Conservation (phyloP, 2,113 vertebrate genomes). For the Carassius gibelio region DNA sequence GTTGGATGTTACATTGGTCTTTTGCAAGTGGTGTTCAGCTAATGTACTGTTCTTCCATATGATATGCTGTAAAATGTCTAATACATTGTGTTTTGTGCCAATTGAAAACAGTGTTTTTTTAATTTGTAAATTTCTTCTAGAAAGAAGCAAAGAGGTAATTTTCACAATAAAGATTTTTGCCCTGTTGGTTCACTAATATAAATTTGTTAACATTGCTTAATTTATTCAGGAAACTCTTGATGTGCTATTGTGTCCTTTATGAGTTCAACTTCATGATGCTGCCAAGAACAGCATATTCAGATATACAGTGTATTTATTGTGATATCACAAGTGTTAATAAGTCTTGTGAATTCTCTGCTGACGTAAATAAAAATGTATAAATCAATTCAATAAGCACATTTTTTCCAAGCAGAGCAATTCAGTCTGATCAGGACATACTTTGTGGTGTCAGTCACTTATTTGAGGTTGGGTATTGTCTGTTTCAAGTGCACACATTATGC, state of each 20-base stretch:
- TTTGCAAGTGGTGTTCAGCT: background rate
- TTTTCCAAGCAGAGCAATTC: too few species aligned
- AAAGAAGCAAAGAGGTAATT: background rate
- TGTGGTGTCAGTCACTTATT: slow-evolving; percentile 11
- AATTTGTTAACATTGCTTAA: background rate
- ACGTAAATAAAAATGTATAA: too few species aligned
- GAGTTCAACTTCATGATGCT: background rate
- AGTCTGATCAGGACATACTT: too few species aligned
- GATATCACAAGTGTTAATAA: slow-evolving; percentile 31
- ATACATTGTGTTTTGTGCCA: background rate
- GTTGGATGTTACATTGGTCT: too few species aligned
- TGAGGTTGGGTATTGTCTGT: slow-evolving; percentile 40
- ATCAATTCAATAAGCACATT: too few species aligned
- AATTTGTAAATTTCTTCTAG: background rate
- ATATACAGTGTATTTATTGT: slow-evolving; percentile 30
- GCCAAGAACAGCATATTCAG: slow-evolving; percentile 1
- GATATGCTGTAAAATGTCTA: background rate
- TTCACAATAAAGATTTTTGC: background rate
- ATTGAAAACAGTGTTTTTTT: background rate
- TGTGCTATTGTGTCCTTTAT: background rate
- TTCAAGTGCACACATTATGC: slow-evolving; percentile 13
- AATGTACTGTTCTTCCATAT: background rate
- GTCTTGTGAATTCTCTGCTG: slow-evolving; percentile 36
- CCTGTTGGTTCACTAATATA: background rate
- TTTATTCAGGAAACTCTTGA: background rate